phyloP scores from a whole-genome alignment of 2,797 vertebrate species.

The Sparidentex hasta region DNA sequence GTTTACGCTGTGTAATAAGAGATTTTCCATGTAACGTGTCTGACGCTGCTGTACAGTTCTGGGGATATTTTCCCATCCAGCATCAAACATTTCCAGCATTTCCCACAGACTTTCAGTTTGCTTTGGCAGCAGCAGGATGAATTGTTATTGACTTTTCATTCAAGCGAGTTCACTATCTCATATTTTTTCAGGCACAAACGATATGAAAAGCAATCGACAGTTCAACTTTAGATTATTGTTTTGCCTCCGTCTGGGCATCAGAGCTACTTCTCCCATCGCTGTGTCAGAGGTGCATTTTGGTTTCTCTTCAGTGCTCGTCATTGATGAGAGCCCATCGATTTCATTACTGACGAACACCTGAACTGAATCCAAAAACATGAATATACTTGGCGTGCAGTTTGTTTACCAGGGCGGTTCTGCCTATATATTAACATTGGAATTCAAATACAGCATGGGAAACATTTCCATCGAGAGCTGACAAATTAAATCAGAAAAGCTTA shows the following conservation, averaged over 20 bases:
- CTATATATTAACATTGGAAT: slow-evolving; percentile 12
- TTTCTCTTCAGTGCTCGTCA: not conserved
- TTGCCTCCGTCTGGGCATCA: slow-evolving; percentile 7
- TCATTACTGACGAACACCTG: not conserved
- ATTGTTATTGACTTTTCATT: slow-evolving; percentile 65
- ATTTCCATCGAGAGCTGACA: not conserved
- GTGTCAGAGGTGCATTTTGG: not conserved
- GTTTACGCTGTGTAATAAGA: not conserved
- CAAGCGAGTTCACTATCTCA: slow-evolving; percentile 27
- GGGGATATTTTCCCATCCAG: slow-evolving; percentile 52
- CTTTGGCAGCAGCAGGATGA: slow-evolving; percentile 61
- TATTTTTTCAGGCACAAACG: slow-evolving; percentile 13
- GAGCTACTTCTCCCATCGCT: not conserved
- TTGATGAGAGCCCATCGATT: no score
- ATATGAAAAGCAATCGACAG: slow-evolving; percentile 20
- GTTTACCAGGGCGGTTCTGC: slow-evolving; percentile 5
- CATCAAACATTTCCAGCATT: slow-evolving; percentile 43
- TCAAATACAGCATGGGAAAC: slow-evolving; percentile 20
- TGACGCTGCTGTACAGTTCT: not conserved
- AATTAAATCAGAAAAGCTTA: slow-evolving; percentile 4
- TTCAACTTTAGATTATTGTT: slow-evolving; percentile 21
- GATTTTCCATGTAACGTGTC: not conserved
- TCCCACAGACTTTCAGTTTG: slow-evolving; percentile 67
- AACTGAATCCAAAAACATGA: slow-evolving; percentile 10
- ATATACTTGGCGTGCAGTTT: not conserved